Evolutionary conservation across 2,797 vertebrate genomes (phyloP).

Genomic region (Astyanax mexicanus): DNA sequence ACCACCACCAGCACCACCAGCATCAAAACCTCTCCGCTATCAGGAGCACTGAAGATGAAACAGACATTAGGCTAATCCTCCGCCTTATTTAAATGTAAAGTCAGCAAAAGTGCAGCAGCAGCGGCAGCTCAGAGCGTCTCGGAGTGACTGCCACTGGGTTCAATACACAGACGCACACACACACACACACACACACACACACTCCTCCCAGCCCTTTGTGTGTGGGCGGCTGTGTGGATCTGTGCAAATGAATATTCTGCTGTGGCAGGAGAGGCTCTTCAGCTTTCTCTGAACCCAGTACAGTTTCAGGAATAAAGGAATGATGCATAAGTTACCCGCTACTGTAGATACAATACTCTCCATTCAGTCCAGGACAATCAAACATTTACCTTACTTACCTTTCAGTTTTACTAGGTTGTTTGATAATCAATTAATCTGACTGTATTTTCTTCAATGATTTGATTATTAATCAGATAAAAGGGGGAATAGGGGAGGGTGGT

Average conservation of each 20-base stretch:
- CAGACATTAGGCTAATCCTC: conserved; percentile 62
- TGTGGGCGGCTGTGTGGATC: conserved; percentile 13
- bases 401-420: too few relatives aligned
- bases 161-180: conserved; percentile 25
- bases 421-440: too few relatives aligned
- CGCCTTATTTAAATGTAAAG: conserved; percentile 65
- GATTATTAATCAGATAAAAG: too few relatives aligned
- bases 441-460: too few relatives aligned
- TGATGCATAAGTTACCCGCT: background rate
- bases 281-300: background rate
- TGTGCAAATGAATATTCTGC: background rate
- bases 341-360: too few relatives aligned
- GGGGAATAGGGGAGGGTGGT: too few relatives aligned
- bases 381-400: too few relatives aligned
- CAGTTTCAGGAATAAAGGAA: background rate
- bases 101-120: conserved; percentile 56
- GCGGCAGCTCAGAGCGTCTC: conserved; percentile 40
- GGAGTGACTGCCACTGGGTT: conserved; percentile 30
- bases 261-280: background rate
- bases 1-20: background rate
- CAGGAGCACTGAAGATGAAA: conserved; percentile 55
- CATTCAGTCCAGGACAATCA: too few relatives aligned
- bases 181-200: conserved; percentile 1
- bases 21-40: background rate
- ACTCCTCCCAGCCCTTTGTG: conserved; percentile 3